Conservation (phyloP, 2,113 vertebrate species). For the Montifringilla adamsi region DNA sequence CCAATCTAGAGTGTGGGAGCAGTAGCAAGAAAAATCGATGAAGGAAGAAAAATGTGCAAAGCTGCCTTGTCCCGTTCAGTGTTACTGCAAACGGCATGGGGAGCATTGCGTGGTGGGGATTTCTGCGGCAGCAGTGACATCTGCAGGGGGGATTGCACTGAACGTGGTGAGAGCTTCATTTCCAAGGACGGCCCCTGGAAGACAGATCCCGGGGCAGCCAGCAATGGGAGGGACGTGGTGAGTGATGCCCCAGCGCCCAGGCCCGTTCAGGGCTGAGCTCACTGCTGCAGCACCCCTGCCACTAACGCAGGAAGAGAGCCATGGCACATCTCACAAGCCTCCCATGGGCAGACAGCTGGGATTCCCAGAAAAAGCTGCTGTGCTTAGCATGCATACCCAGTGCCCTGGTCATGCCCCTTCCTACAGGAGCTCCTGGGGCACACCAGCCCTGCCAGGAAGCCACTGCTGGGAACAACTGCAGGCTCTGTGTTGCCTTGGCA, state of each 20-base stretch:
- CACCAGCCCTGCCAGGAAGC: not conserved
- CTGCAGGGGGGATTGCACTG: not conserved
- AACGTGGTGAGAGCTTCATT: not conserved
- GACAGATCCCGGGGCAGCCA: not conserved
- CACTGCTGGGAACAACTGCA: not conserved
- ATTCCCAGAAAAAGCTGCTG: not conserved
- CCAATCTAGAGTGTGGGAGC: not conserved
- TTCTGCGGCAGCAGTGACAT: not conserved
- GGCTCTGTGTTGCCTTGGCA: not conserved
- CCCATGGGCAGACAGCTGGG: accelerated
- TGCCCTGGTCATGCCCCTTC: not conserved
- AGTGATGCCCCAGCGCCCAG: too few species aligned
- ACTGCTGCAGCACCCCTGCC: not conserved
- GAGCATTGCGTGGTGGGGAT: accelerated
- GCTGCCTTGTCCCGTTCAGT: too few species aligned
- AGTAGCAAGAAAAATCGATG: not conserved
- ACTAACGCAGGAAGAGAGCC: not conserved
- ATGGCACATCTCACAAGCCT: not conserved
- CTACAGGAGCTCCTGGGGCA: not conserved
- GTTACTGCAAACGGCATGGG: accelerated
- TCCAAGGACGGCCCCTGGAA: not conserved
- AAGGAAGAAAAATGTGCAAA: not conserved
- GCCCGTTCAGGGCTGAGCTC: not conserved
- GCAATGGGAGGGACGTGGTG: accelerated
- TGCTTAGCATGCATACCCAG: not conserved